phyloP scores from a whole-genome alignment of 2,888 invertebrate species.

The Amiota mariae region DNA sequence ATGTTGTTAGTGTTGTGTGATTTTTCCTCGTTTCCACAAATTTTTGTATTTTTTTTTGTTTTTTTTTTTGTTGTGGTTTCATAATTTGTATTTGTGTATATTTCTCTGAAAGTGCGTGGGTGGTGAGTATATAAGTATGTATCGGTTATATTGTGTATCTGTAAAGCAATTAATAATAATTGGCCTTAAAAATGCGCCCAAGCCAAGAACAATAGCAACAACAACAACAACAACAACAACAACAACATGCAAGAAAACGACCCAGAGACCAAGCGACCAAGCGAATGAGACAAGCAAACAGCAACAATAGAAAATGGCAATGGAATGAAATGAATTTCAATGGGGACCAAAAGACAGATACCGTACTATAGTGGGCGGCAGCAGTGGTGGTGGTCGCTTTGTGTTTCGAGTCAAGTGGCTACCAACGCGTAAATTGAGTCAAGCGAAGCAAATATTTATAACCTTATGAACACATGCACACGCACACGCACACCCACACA shows the following conservation, averaged over 20 bases:
- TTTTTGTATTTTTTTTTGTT: too few relatives aligned
- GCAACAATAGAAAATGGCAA: slow-evolving; percentile 60
- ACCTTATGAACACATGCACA: slow-evolving; percentile 23
- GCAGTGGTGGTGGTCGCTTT: not conserved
- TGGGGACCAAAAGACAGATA: slow-evolving; percentile 45
- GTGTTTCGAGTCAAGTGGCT: slow-evolving; percentile 1
- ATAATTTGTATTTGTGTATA: slow-evolving; percentile 25
- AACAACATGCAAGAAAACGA: slow-evolving; percentile 32
- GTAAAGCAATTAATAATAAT: slow-evolving; percentile 71
- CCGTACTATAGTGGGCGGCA: not conserved
- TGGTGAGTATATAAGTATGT: slow-evolving; percentile 32
- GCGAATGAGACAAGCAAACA: slow-evolving; percentile 33
- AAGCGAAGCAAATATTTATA: slow-evolving; percentile 36
- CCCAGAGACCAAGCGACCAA: slow-evolving; percentile 8
- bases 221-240: slow-evolving; percentile 13
- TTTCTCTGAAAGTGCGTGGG: slow-evolving; percentile 30
- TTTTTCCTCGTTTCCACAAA: too few relatives aligned
- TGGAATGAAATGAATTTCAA: slow-evolving; percentile 32
- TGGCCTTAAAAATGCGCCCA: slow-evolving; percentile 57
- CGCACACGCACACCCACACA: slow-evolving; percentile 29
- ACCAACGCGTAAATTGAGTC: not conserved
- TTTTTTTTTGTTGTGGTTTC: not conserved
- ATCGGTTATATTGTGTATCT: slow-evolving; percentile 53
- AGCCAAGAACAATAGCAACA: slow-evolving; percentile 19
- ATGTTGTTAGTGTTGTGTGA: too few relatives aligned